Percentiles rank a stretch among this genome's conserved stretches.
These are phyloP conservation scores for Nyctibius grandis DNA, from an alignment of 2,797 vertebrate species.

Conservation along the genomic window DNA sequence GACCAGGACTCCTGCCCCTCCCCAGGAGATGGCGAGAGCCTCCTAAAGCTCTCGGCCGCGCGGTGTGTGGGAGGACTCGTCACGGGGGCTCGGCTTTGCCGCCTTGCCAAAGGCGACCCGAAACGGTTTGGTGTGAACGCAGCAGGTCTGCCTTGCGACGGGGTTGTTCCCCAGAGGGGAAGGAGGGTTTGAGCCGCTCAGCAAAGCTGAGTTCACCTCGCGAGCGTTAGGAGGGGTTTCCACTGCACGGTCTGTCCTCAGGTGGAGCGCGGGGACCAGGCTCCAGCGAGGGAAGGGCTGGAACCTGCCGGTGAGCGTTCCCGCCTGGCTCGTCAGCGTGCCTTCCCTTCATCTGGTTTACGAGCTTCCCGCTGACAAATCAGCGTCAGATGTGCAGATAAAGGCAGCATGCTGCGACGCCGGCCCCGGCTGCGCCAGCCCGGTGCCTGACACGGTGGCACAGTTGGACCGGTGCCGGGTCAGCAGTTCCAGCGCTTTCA, in stretches of 20 bases:
- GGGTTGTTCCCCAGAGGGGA: not conserved
- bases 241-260: not conserved
- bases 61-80: not conserved
- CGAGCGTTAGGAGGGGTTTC: not conserved
- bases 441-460: not conserved
- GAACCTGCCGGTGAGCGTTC: not conserved
- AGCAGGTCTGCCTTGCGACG: not conserved
- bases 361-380: not conserved
- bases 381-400: not conserved
- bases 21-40: not conserved
- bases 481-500: not conserved
- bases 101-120: not conserved
- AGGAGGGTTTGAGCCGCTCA: not conserved
- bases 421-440: not conserved
- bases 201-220: not conserved
- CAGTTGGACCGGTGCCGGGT: not conserved
- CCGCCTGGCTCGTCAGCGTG: not conserved
- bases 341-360: not conserved
- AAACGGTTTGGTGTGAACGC: not conserved
- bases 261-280: not conserved
- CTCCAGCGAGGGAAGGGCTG: not conserved
- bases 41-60: rapidly evolving
- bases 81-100: not conserved
- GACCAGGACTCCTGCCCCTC: not conserved
- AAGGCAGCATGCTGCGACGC: not conserved